Conservation (phyloP, 1,140 invertebrate genomes). For the Drosophila kepulauana region DNA sequence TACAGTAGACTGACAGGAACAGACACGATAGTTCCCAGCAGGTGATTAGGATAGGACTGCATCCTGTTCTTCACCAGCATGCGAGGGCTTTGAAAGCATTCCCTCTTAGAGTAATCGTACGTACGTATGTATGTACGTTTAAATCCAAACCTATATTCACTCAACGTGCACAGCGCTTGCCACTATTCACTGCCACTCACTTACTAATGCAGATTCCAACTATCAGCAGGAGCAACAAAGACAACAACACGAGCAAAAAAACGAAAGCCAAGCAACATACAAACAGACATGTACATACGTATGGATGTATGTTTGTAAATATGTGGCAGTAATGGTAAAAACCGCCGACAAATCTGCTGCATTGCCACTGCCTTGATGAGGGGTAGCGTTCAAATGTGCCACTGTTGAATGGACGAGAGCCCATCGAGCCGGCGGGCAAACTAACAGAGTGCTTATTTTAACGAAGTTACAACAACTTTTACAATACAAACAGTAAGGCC, state of each 20-base stretch:
- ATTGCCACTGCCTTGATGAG: conserved; percentile 41
- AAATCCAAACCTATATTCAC: conserved; percentile 58
- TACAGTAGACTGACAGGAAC: conserved; percentile 11
- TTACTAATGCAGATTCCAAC: conserved; percentile 79
- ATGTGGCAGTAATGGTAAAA: conserved; percentile 71
- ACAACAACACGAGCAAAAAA: conserved; percentile 6
- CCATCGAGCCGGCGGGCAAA: conserved; percentile 74
- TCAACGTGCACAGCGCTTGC: conserved; percentile 71
- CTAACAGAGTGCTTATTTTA: conserved; percentile 82
- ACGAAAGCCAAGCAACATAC: background rate
- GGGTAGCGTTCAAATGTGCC: background rate
- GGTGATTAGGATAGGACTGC: background rate
- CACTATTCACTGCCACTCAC: conserved; percentile 58
- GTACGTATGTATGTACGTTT: background rate
- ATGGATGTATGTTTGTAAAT: conserved; percentile 7
- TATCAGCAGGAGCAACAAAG: conserved; percentile 47
- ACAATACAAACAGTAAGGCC: conserved; percentile 82
- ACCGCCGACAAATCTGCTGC: conserved; percentile 80
- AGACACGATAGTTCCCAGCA: background rate
- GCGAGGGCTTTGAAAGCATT: too few relatives aligned
- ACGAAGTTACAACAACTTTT: conserved; percentile 82
- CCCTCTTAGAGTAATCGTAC: too few relatives aligned
- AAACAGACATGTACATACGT: background rate
- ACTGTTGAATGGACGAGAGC: conserved; percentile 36
- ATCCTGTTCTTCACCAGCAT: too few relatives aligned